Evolutionary conservation across 2,888 invertebrate species (phyloP), one percentile per base, ranked within the genome.

Genomic region (Coenonympha arcania): DNA sequence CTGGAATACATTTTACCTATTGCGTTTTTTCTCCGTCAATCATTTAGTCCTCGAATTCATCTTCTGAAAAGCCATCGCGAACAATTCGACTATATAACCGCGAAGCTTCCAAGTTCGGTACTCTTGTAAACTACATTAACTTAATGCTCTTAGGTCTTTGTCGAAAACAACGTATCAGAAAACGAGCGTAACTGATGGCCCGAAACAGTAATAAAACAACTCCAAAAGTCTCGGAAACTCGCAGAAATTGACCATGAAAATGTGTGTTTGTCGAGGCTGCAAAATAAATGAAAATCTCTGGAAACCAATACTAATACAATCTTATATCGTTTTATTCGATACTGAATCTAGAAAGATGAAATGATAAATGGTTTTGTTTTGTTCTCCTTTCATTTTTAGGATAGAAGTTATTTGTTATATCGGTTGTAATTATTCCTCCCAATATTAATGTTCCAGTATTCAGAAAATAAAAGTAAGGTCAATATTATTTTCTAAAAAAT

Each of bases 201-300:
- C 33, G 36, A 43, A 33, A 39, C 3, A 26, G 47, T 37, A 42
- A 52, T 52, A 43, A 52, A 52, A 39, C 39, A 43, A 33, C 37
- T 42, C 37, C 26, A 43, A 52, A 52, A 52, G 42, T 52, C 47
- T 30, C 31, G 13, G n/a, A 33, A 43, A 48, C 39, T 31, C 24
- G 33, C 24, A 42, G 37, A 39, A 51, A 31, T 51, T 33, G 42
- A 39, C 42, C 42, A 42, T 37, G 41, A 47, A 50, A 48, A 48
- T 52, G 47, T 47, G 47, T 52, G 47, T 9, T 15, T 22, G 22
- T 8, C 22, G 24, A 24, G 39, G 22, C 39, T 39, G 39, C 13
- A 22, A 24, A 39, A 39, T 39, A 39, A 9, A 39, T 24, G 15
- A 15, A 24, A 22, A 22, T 37, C 20, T 39, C 39, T 15, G 15